Conservation (phyloP, 53 echinoderm and acorn worm genomes). For the Astropecten irregularis region DNA sequence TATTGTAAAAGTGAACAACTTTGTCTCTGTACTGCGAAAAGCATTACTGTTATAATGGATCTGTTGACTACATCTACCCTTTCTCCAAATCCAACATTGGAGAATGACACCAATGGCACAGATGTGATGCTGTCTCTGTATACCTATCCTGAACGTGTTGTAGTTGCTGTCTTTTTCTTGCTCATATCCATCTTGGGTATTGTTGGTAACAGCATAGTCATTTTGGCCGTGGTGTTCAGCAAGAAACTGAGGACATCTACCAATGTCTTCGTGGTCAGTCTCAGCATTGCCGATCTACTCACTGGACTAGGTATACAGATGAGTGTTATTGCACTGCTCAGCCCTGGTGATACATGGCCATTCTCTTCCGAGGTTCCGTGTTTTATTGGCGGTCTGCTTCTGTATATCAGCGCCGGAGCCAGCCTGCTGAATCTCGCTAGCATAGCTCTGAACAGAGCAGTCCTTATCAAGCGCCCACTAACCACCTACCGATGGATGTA, state of each 20-base stretch:
- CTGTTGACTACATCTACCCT: too few species aligned
- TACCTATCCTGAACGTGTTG: slow-evolving; percentile 30
- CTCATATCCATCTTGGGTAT: slow-evolving; percentile 52
- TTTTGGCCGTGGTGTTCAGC: slow-evolving; percentile 56
- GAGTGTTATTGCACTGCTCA: slow-evolving; percentile 42
- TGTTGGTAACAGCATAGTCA: slow-evolving; percentile 61
- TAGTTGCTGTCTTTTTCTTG: background rate
- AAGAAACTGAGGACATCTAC: slow-evolving; percentile 62
- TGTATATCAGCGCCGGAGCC: slow-evolving; percentile 36
- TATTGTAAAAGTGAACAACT: too few species aligned
- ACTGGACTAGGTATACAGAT: slow-evolving; percentile 39
- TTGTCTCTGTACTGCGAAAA: too few species aligned
- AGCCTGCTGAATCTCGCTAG: slow-evolving; percentile 62
- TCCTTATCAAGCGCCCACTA: slow-evolving; percentile 48
- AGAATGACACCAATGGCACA: too few species aligned
- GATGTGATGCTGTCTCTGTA: background rate
- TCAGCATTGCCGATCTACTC: slow-evolving; percentile 63
- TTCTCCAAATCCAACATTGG: too few species aligned
- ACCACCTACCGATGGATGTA: slow-evolving; percentile 41
- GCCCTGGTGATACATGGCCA: slow-evolving; percentile 56
- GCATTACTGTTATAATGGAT: too few species aligned
- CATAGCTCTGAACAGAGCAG: slow-evolving; percentile 60
- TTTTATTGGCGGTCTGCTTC: slow-evolving; percentile 26
- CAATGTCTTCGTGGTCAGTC: slow-evolving; percentile 72
- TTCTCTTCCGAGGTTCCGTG: slow-evolving; percentile 42